Conservation (phyloP, 2,888 invertebrate species). For the Cantharis rufa region DNA sequence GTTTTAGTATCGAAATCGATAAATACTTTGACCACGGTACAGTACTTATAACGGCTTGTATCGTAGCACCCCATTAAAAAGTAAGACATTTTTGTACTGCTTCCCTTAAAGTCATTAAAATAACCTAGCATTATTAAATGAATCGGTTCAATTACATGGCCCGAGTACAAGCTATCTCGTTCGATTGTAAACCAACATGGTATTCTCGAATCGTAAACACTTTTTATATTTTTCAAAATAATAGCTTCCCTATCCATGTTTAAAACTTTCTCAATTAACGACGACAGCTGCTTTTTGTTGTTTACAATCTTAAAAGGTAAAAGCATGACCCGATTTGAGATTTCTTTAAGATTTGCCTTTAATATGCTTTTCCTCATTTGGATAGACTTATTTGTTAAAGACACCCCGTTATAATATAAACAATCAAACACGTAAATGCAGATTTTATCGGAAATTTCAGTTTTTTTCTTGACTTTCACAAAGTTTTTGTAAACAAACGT, state of each 20-base stretch:
- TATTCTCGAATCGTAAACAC: constrained; percentile 84
- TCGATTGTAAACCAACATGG: constrained; percentile 96
- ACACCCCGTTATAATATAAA: constrained; percentile 85
- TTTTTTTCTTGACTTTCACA: constrained; percentile 82
- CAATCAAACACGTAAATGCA: constrained; percentile 95
- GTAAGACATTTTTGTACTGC: constrained; percentile 90
- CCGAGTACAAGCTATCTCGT: constrained; percentile 90
- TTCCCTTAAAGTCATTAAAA: constrained; percentile 92
- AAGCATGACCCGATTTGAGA: constrained; percentile 82
- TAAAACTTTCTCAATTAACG: constrained; percentile 84
- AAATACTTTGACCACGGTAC: constrained; percentile 91
- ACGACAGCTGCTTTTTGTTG: constrained; percentile 72
- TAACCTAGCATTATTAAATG: constrained; percentile 93
- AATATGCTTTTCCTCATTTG: constrained; percentile 77
- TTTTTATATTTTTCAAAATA: constrained; percentile 82
- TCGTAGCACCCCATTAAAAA: constrained; percentile 93
- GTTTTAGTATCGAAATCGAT: constrained; percentile 88
- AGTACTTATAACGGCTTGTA: constrained; percentile 68
- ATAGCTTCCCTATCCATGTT: constrained; percentile 88
- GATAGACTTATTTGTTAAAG: constrained; percentile 75
- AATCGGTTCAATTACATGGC: constrained; percentile 93
- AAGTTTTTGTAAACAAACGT: constrained; percentile 73
- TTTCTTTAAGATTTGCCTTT: constrained; percentile 78
- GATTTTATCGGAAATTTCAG: constrained; percentile 84
- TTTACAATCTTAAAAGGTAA: constrained; percentile 82